Base-by-base conservation (phyloP, 2,888 invertebrate genomes). In the Megamerina dolium region DNA sequence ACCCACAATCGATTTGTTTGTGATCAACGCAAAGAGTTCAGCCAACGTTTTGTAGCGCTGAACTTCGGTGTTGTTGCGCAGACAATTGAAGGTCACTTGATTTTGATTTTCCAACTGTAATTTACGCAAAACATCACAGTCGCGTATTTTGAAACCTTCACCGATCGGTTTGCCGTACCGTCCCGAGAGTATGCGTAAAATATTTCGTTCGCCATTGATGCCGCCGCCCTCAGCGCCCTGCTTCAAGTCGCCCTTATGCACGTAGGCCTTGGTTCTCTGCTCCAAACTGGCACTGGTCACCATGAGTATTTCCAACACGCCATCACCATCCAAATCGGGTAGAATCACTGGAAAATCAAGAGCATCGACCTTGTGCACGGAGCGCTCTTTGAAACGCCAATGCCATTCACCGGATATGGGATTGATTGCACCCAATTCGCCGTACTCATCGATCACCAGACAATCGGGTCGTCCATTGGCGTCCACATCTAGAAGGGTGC, bases 391-490 rank as follows among this genome's bases (percentile, higher is more conserved):
- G 43, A 62, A 70, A 65, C 75, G 58, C 78, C 78, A 61, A 70
- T 66, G 43, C 78, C 77, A 55, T 70, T 77, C 45, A 6, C 82
- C 82, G 13, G 79, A 76, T 5, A 77, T 69, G 5, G 81, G 77
- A 58, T 82, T 77, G 10, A 83, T 75, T 32, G 77, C 78, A 35
- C 77, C 76, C 48, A 79, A 52, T 43, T 81, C 72, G 0, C 86
- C 86, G 51, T 79, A 80, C 23, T 82, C 78, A 17, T 87, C 86
- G 14, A 83, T 75, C 5, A 88, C 78, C 41, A 89, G 74, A 54
- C 89, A 89, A 59, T 88, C 87, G 10, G 80, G 77, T 41, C 79
- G 77, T 9, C 80, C 82, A 61, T 87, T 83, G 38, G 73, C 75
- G 64, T 86, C 82, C 0, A 83, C 79, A 71, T 88, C 87, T 40